Conservation (phyloP, 2,888 invertebrate genomes). For the Seira sanloemensis region DNA sequence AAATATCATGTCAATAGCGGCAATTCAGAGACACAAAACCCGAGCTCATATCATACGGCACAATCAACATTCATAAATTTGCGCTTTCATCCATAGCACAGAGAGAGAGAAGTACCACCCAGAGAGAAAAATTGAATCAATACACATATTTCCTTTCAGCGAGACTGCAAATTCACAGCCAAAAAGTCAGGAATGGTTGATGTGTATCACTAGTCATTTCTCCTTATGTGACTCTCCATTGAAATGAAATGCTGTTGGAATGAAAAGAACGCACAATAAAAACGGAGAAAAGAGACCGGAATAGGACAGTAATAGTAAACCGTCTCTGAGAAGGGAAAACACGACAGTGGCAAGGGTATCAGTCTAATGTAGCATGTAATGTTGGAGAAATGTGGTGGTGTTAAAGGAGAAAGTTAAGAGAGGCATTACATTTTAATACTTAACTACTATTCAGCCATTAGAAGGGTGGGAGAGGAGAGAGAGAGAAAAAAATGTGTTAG, state of each 20-base stretch:
- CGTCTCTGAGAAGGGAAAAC: background rate
- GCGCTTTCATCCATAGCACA: background rate
- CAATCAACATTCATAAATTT: background rate
- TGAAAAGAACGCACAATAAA: background rate
- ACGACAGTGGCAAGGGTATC: too few species aligned
- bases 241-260: background rate
- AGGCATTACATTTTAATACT: background rate
- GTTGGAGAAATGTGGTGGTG: background rate
- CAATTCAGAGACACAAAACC: too few species aligned
- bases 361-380: background rate
- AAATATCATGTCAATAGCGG: background rate
- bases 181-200: background rate
- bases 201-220: background rate
- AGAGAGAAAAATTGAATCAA: background rate
- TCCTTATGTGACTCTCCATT: background rate
- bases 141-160: background rate
- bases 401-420: background rate
- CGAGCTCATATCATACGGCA: too few species aligned
- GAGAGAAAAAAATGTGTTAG: background rate
- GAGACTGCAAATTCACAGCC: background rate
- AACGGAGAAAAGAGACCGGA: background rate
- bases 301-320: background rate
- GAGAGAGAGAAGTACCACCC: too few species aligned
- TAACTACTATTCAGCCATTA: background rate
- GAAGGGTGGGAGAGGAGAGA: background rate